These are phyloP conservation scores for Hydriomena furcata DNA, from an alignment of 2,888 invertebrate genomes.

Conservation along the genomic window DNA sequence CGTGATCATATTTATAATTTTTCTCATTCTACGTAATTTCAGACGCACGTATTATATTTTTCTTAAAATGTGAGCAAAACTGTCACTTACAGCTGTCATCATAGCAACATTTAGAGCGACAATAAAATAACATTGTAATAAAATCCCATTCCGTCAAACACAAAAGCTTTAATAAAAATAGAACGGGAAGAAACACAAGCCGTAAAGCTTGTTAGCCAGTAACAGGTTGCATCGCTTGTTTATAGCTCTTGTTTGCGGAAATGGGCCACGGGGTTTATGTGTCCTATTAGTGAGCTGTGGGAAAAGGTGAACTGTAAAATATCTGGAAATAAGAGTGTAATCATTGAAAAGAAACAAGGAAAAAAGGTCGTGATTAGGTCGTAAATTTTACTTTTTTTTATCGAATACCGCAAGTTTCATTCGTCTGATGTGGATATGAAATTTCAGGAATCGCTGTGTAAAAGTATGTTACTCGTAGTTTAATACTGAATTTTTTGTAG, in stretches of 20 bases:
- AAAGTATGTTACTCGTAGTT: no score
- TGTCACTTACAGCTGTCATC: neutral
- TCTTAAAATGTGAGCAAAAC: neutral
- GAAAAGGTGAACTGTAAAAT: neutral
- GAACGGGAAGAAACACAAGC: neutral
- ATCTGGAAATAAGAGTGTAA: neutral
- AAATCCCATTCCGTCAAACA: neutral
- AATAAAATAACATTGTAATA: slow-evolving; percentile 11
- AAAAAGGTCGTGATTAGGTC: no score
- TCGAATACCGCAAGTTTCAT: no score
- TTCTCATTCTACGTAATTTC: no score
- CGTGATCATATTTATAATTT: no score
- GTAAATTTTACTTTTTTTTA: no score
- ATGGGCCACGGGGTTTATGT: neutral
- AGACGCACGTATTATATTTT: no score
- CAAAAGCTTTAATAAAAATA: slow-evolving; percentile 4
- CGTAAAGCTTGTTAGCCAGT: slow-evolving; percentile 25
- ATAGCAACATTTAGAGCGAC: no score
- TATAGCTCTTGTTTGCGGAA: slow-evolving; percentile 8
- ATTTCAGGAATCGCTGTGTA: no score
- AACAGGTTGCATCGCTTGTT: slow-evolving; percentile 14
- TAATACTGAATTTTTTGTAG: no score
- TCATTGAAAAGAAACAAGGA: neutral
- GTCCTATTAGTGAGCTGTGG: neutral
- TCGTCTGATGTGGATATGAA: no score